Evolutionary conservation across 2,113 vertebrate species (phyloP).

Genomic region (Amblyornis subalaris): DNA sequence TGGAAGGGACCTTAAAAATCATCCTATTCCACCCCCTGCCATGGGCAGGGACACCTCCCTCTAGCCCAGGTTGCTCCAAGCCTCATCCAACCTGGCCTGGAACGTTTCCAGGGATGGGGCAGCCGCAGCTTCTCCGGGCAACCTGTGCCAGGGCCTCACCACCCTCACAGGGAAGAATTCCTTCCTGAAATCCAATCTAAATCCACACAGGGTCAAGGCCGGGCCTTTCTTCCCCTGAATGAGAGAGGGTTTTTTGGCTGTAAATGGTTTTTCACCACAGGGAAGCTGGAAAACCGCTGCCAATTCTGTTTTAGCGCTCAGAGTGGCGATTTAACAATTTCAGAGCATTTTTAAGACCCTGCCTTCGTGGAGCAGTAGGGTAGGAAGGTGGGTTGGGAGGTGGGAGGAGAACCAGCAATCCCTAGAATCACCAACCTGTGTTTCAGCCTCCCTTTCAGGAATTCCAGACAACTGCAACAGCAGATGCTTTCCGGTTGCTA

Average conservation of each 20-base stretch:
- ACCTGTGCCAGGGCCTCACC: neutral
- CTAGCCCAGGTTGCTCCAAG: neutral
- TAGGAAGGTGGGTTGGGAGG: neutral
- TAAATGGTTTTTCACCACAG: neutral
- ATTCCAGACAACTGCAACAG: neutral
- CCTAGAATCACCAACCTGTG: neutral
- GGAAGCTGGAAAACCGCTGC: neutral
- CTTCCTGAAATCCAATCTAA: neutral
- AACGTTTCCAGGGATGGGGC: neutral
- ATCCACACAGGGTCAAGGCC: neutral
- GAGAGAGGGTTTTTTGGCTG: neutral
- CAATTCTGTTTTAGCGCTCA: neutral
- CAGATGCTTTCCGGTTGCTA: neutral
- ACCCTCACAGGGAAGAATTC: neutral
- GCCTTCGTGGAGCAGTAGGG: neutral
- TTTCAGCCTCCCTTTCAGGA: neutral
- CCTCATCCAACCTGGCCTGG: neutral
- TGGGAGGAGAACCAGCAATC: neutral
- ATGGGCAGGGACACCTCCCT: neutral
- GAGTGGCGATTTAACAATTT: neutral
- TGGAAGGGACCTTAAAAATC: neutral
- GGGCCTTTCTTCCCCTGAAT: neutral
- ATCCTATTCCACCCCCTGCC: neutral
- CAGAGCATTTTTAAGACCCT: neutral
- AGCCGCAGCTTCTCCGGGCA: neutral